phyloP scores from a whole-genome alignment of 2,888 invertebrate species.

The Carpatolechia fugitivella region DNA sequence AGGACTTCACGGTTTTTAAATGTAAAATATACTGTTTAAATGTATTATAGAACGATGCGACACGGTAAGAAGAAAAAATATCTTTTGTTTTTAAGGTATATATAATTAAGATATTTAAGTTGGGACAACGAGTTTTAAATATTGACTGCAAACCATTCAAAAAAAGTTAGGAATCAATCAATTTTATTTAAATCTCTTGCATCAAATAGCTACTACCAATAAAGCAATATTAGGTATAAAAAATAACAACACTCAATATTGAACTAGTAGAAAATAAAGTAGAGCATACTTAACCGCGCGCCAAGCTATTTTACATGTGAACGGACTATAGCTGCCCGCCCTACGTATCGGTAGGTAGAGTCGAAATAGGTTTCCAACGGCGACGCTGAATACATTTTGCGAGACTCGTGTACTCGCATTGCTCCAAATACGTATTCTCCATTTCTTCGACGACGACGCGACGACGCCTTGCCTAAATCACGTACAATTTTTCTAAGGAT shows the following conservation, averaged over 20 bases:
- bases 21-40: too few relatives aligned
- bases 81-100: too few relatives aligned
- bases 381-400: slow-evolving; percentile 71
- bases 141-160: too few relatives aligned
- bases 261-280: slow-evolving; percentile 30
- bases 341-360: slow-evolving; percentile 70
- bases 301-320: slow-evolving; percentile 77
- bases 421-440: slow-evolving; percentile 40
- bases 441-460: slow-evolving; percentile 40
- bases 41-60: too few relatives aligned
- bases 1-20: too few relatives aligned
- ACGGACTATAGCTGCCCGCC: slow-evolving; percentile 71
- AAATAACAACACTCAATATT: neutral
- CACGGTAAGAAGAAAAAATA: too few relatives aligned
- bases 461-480: slow-evolving; percentile 51
- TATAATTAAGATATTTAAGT: too few relatives aligned
- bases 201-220: too few relatives aligned
- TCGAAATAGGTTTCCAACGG: slow-evolving; percentile 69
- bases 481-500: slow-evolving; percentile 37
- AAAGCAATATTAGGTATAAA: neutral
- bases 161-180: too few relatives aligned
- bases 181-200: too few relatives aligned
- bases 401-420: slow-evolving; percentile 44
- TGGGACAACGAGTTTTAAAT: too few relatives aligned
- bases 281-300: slow-evolving; percentile 49